Percentiles rank a stretch among this genome's conserved stretches.
phyloP scores from a whole-genome alignment of 2,113 vertebrate genomes.

The Cardinalis cardinalis region DNA sequence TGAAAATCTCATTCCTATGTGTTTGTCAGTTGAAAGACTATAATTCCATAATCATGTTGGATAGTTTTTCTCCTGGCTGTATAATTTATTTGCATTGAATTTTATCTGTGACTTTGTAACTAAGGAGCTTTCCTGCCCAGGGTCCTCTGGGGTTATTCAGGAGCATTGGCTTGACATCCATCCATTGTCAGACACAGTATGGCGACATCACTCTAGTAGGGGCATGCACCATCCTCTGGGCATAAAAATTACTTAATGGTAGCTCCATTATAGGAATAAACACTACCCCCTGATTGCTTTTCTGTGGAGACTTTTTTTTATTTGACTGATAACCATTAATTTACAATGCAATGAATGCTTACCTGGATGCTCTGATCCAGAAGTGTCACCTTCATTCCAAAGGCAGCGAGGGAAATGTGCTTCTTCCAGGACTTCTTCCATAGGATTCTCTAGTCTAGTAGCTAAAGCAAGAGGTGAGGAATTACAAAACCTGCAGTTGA shows the following conservation, averaged over 20 bases:
- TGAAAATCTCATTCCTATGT: neutral
- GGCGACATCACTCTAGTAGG: slow-evolving; percentile 16
- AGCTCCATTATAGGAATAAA: slow-evolving; percentile 19
- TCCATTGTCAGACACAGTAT: neutral
- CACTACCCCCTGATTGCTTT: neutral
- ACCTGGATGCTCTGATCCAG: neutral
- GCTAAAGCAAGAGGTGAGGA: neutral
- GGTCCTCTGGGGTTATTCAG: neutral
- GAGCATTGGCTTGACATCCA: slow-evolving; percentile 12
- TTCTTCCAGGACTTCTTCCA: neutral
- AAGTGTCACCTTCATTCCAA: neutral
- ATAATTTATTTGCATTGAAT: neutral
- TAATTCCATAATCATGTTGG: neutral
- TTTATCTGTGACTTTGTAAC: neutral
- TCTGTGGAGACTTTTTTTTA: neutral
- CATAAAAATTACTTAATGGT: slow-evolving; percentile 28
- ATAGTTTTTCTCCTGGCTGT: neutral
- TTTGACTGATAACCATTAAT: slow-evolving; percentile 7
- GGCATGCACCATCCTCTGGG: neutral
- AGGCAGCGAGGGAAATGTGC: neutral
- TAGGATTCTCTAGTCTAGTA: neutral
- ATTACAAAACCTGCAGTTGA: neutral
- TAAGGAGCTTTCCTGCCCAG: neutral
- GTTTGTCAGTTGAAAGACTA: neutral
- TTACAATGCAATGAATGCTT: slow-evolving; percentile 3